Percentiles rank a stretch among this genome's conserved stretches.
Conservation (phyloP, 2,888 invertebrate genomes). For the Myopa testacea region DNA sequence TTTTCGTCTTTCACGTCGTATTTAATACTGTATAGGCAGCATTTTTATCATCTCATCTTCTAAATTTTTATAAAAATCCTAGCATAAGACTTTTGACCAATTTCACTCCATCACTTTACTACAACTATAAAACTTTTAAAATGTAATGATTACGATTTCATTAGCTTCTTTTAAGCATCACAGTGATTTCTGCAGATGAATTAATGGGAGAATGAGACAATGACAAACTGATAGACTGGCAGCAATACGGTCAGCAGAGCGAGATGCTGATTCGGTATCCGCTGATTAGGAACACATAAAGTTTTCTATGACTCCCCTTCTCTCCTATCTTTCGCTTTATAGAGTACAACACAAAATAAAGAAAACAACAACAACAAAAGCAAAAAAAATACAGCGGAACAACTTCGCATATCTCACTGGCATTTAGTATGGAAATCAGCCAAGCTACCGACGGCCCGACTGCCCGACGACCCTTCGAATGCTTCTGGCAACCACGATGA, state of each 20-base stretch:
- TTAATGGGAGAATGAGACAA: not conserved
- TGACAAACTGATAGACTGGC: not conserved
- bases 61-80: no score
- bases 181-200: not conserved
- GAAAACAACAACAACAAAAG: not conserved
- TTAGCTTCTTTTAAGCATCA: not conserved
- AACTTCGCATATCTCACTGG: not conserved
- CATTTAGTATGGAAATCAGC: not conserved
- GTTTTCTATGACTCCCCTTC: not conserved
- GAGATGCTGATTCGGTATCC: not conserved
- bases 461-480: not conserved
- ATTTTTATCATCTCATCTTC: no score
- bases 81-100: no score
- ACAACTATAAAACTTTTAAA: no score
- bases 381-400: not conserved
- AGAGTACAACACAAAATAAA: no score
- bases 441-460: not conserved
- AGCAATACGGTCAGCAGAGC: no score
- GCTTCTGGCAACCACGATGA: conserved; percentile 3
- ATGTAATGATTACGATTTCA: not conserved
- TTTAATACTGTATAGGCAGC: no score
- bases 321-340: not conserved
- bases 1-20: no score
- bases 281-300: not conserved
- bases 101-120: no score